A percentile compares a stretch with the other conserved stretches of the same genome.
phyloP scores from a whole-genome alignment of 2,888 invertebrate genomes.

The Lasius fuliginosus region DNA sequence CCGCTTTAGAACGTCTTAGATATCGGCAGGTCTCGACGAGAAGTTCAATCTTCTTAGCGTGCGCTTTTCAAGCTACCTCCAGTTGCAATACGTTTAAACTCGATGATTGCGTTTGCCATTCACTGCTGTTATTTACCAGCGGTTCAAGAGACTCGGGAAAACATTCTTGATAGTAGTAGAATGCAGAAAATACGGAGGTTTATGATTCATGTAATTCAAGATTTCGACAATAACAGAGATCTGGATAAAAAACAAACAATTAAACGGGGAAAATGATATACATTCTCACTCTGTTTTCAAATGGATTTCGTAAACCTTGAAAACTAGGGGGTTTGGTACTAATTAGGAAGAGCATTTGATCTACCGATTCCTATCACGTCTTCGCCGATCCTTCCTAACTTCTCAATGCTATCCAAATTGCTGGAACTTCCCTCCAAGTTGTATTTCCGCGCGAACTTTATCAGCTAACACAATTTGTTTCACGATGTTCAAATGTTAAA shows the following conservation, averaged over 20 bases:
- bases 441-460: slow-evolving; percentile 42
- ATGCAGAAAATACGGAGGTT: not conserved
- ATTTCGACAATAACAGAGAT: not conserved
- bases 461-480: slow-evolving; percentile 35
- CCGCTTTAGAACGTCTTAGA: slow-evolving; percentile 23
- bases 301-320: not conserved
- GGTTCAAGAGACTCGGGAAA: not conserved
- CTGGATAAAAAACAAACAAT: not conserved
- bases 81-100: slow-evolving; percentile 3
- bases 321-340: not conserved
- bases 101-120: slow-evolving; percentile 46
- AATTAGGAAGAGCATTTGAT: slow-evolving; percentile 45
- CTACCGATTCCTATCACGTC: slow-evolving; percentile 40
- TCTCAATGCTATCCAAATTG: slow-evolving; percentile 48
- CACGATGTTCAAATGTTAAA: slow-evolving; percentile 36
- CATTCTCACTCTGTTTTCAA: not conserved
- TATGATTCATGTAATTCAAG: not conserved
- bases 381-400: slow-evolving; percentile 38
- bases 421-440: slow-evolving; percentile 36
- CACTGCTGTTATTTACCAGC: slow-evolving; percentile 49
- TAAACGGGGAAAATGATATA: not conserved
- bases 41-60: slow-evolving; percentile 49
- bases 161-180: not conserved
- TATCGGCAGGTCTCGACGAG: slow-evolving; percentile 31
- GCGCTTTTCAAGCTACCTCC: slow-evolving; percentile 5